A percentile compares a stretch with the other conserved stretches of the same genome.
Evolutionary conservation across 2,797 vertebrate species (phyloP).

Genomic region (Esox masquinongy): DNA sequence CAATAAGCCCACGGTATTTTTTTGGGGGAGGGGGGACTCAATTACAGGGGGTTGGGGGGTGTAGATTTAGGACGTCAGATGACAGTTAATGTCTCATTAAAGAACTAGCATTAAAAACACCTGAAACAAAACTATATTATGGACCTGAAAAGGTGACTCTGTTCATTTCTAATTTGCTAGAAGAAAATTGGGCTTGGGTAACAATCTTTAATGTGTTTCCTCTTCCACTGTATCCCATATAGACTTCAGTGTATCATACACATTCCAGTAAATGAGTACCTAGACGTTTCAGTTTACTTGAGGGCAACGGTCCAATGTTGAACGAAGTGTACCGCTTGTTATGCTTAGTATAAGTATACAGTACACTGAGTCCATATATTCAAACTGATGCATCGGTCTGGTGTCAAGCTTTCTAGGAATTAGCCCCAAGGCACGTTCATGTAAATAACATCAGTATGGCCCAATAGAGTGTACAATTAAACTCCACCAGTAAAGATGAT

Average conservation of each 20-base stretch:
- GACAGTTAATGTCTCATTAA: slow-evolving; percentile 80
- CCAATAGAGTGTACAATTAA: neutral
- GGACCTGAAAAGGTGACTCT: slow-evolving; percentile 67
- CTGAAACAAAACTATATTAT: slow-evolving; percentile 63
- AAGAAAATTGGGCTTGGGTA: neutral
- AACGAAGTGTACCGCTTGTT: no score
- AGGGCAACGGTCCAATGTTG: neutral
- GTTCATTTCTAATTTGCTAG: slow-evolving; percentile 22
- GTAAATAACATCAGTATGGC: neutral
- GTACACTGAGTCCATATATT: neutral
- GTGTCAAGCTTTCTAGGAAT: slow-evolving; percentile 1
- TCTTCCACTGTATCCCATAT: no score
- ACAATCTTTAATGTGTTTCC: no score
- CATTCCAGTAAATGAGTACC: no score
- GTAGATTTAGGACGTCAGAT: slow-evolving; percentile 83
- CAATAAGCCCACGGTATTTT: slow-evolving; percentile 84
- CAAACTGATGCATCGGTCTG: neutral
- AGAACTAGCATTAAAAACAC: slow-evolving; percentile 68
- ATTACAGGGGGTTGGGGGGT: slow-evolving; percentile 72
- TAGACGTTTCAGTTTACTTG: neutral
- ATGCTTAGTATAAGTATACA: no score
- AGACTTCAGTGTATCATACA: no score
- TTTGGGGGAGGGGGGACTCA: slow-evolving; percentile 73
- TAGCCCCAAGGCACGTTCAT: neutral
- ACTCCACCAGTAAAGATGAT: slow-evolving; percentile 14